Evolutionary conservation across 2,113 vertebrate genomes (phyloP).

Genomic region (Cranoglanis bouderius): DNA sequence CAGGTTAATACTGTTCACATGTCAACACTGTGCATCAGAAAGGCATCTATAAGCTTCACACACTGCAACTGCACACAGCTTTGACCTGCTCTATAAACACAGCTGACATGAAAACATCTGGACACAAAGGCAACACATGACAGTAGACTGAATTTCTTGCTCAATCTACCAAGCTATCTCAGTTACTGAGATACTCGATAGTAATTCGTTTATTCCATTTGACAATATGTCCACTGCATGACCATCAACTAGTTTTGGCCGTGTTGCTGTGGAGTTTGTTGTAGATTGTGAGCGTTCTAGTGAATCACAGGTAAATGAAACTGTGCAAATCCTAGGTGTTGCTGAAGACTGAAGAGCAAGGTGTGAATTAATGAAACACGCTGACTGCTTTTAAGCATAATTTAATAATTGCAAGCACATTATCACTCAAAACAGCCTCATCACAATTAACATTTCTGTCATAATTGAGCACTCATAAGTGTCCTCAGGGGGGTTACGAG

Average conservation of each 20-base stretch:
- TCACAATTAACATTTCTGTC: conserved; percentile 25
- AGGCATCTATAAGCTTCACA: neutral
- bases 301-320: neutral
- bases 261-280: neutral
- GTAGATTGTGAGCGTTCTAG: neutral
- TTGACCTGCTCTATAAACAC: neutral
- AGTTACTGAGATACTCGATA: neutral
- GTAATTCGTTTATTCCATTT: neutral
- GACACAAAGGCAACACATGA: neutral
- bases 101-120: neutral
- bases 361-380: conserved; percentile 23
- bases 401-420: conserved; percentile 38
- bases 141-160: neutral
- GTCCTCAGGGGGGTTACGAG: neutral
- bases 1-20: neutral
- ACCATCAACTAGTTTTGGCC: neutral
- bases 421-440: conserved; percentile 34
- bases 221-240: neutral
- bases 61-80: neutral
- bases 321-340: conserved; percentile 17
- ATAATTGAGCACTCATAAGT: conserved; percentile 15
- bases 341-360: neutral
- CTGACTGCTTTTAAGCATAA: conserved; percentile 25
- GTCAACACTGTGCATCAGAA: neutral
- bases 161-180: neutral